Evolutionary conservation across 2,888 invertebrate species (phyloP).

Genomic region (Syritta pipiens): DNA sequence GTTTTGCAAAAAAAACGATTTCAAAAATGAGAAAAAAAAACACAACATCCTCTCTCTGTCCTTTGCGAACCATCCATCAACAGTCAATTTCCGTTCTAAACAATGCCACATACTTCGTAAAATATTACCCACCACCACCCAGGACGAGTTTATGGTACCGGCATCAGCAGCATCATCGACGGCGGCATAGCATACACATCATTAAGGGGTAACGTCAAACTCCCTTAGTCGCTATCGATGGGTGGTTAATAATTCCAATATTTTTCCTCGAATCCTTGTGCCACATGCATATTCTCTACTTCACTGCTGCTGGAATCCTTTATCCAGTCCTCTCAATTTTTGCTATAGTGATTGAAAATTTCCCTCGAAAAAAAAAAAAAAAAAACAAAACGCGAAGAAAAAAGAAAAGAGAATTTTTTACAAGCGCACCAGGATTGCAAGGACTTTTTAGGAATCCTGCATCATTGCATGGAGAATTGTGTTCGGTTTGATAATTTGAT

Average conservation of each 20-base stretch:
- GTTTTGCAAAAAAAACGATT: neutral
- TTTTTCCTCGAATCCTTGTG: neutral
- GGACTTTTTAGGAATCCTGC: conserved; percentile 43
- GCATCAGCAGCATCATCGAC: neutral
- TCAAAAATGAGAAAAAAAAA: neutral
- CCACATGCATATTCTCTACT: conserved; percentile 14
- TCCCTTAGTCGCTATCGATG: conserved; percentile 52
- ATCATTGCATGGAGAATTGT: conserved; percentile 40
- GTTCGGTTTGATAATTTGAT: conserved; percentile 58
- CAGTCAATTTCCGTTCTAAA: conserved; percentile 15
- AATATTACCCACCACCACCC: conserved; percentile 2
- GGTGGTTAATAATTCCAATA: conserved; percentile 60
- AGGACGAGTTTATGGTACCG: neutral
- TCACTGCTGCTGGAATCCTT: conserved; percentile 27
- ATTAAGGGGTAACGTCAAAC: conserved; percentile 14
- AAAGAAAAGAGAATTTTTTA: conserved; percentile 1
- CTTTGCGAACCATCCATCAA: conserved; percentile 19
- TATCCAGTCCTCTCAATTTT: conserved; percentile 13
- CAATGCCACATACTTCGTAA: conserved; percentile 33
- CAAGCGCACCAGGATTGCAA: conserved; percentile 8
- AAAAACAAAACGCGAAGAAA: conserved; percentile 15
- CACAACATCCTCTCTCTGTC: neutral
- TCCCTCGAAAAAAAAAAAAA: conserved; percentile 5
- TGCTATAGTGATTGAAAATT: conserved; percentile 46
- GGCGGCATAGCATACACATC: conserved; percentile 13